Percentiles rank a stretch among this genome's conserved stretches.
phyloP scores from a whole-genome alignment of 2,888 invertebrate species.

The Teleiodes luculella region DNA sequence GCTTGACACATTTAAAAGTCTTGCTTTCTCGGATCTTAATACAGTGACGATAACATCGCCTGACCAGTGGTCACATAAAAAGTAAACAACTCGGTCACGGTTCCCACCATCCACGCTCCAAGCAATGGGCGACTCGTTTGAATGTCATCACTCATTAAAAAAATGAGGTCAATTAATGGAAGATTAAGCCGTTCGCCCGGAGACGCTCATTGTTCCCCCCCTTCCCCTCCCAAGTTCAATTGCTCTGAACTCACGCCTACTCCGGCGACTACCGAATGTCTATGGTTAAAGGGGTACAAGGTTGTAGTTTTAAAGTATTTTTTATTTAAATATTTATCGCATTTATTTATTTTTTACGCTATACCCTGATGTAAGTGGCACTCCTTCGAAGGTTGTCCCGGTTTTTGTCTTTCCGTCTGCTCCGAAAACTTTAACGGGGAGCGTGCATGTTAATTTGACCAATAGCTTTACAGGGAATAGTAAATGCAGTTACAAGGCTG shows the following conservation, averaged over 20 bases:
- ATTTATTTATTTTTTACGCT: conserved; percentile 74
- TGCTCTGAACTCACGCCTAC: conserved; percentile 67
- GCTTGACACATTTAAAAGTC: conserved; percentile 3
- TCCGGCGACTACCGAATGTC: conserved; percentile 60
- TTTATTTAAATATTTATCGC: conserved; percentile 72
- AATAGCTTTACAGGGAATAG: conserved; percentile 62
- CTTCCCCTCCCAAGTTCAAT: conserved; percentile 56
- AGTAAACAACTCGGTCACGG: conserved; percentile 37
- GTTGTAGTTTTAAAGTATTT: conserved; percentile 74
- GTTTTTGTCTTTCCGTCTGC: conserved; percentile 78
- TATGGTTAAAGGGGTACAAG: conserved; percentile 74
- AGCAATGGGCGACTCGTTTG: conserved; percentile 54
- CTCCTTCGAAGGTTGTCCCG: conserved; percentile 80
- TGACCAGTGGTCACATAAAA: conserved; percentile 5
- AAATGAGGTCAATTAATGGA: conserved; percentile 72
- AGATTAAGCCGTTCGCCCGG: conserved; percentile 53
- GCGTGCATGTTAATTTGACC: conserved; percentile 70
- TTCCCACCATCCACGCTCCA: conserved; percentile 34
- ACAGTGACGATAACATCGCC: neutral
- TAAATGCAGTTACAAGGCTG: conserved; percentile 53
- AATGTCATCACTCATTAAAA: conserved; percentile 54
- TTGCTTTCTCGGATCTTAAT: conserved; percentile 1
- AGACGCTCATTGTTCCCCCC: conserved; percentile 59
- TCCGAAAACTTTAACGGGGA: conserved; percentile 55
- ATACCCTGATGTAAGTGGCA: conserved; percentile 69